phyloP scores from a whole-genome alignment of 2,797 vertebrate genomes.

The Squalus acanthias region DNA sequence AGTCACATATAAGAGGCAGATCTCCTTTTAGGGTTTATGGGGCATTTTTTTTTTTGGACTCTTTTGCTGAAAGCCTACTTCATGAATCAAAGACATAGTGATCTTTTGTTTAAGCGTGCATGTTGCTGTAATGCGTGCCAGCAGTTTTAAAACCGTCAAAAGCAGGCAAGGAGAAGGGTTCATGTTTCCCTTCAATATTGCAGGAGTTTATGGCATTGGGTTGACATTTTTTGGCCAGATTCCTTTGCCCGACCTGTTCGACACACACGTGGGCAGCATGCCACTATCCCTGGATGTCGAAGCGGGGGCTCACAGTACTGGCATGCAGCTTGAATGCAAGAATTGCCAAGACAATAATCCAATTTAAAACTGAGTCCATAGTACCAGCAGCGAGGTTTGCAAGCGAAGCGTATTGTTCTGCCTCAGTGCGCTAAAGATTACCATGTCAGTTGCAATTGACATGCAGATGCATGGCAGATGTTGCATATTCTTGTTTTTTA shows the following conservation, averaged over 20 bases:
- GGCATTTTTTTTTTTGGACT: not conserved
- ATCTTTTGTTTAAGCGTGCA: not conserved
- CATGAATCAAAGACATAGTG: not conserved
- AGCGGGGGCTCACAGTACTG: not conserved
- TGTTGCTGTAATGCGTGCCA: not conserved
- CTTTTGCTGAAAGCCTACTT: not conserved
- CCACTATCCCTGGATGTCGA: too few species aligned
- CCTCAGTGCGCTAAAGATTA: not conserved
- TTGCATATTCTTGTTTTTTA: not conserved
- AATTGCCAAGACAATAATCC: not conserved
- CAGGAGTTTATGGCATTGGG: not conserved
- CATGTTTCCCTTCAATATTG: not conserved
- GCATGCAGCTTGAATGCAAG: not conserved
- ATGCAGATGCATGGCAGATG: not conserved
- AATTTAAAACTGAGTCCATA: not conserved
- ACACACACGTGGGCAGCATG: not conserved
- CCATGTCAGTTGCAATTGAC: not conserved
- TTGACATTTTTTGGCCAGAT: not conserved
- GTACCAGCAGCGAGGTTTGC: not conserved
- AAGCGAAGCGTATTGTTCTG: not conserved
- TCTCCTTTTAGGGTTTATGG: not conserved
- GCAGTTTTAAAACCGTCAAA: not conserved
- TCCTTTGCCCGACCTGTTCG: not conserved
- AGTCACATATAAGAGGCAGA: not conserved
- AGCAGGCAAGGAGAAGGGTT: not conserved